A percentile compares a stretch with the other conserved stretches of the same genome.
Evolutionary conservation across 2,113 vertebrate genomes (phyloP).

Genomic region (Pogona vitticeps): DNA sequence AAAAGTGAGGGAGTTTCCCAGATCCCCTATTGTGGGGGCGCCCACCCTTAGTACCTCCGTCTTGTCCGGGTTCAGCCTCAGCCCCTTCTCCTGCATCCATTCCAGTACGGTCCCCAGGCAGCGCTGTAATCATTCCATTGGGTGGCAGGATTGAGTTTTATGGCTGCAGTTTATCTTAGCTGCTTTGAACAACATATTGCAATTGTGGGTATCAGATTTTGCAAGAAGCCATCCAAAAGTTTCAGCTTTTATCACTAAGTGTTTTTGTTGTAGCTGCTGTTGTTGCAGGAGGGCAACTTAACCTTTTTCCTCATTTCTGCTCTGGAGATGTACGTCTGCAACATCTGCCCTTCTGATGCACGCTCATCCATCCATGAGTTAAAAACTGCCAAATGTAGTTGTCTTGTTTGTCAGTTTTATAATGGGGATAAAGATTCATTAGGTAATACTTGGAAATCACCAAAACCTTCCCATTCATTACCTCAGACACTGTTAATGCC

Average conservation of each 20-base stretch:
- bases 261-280: background rate
- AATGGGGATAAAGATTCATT: slow-evolving; percentile 21
- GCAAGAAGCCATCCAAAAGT: background rate
- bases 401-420: slow-evolving; percentile 7
- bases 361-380: slow-evolving; percentile 3
- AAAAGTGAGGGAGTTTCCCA: too few relatives aligned
- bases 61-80: too few relatives aligned
- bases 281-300: rapidly evolving
- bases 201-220: rapidly evolving
- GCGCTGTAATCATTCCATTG: background rate
- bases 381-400: slow-evolving; percentile 27
- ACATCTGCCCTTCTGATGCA: background rate
- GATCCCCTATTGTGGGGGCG: too few relatives aligned
- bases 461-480: slow-evolving; percentile 29
- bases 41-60: too few relatives aligned
- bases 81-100: too few relatives aligned
- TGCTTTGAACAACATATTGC: background rate
- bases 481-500: slow-evolving; percentile 8
- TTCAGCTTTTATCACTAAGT: background rate
- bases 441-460: slow-evolving; percentile 35
- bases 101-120: too few relatives aligned
- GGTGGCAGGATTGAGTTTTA: background rate
- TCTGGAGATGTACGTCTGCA: background rate
- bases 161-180: background rate
- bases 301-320: background rate